phyloP scores from a whole-genome alignment of 1,140 invertebrate species.

The Saccostrea glomerata region DNA sequence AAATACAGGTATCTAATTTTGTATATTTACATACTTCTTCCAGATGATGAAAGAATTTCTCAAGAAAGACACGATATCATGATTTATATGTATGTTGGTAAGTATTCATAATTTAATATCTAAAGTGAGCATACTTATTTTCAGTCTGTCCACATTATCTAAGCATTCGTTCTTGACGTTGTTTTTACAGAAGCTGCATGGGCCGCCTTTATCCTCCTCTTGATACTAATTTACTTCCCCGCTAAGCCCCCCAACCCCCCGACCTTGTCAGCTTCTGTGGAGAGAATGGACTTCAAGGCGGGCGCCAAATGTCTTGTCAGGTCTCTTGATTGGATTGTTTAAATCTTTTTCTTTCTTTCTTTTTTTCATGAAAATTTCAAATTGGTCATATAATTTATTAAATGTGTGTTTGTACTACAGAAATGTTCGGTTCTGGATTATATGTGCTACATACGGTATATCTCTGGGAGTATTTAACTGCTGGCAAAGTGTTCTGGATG shows the following conservation, averaged over 20 bases:
- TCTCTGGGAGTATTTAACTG: constrained; percentile 59
- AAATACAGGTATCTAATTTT: too few species aligned
- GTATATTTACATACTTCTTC: neutral
- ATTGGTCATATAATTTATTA: neutral
- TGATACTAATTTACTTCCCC: constrained; percentile 71
- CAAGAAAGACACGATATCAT: constrained; percentile 57
- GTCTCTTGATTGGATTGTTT: constrained; percentile 45
- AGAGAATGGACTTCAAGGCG: constrained; percentile 65
- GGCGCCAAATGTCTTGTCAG: constrained; percentile 57
- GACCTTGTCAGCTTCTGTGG: constrained; percentile 65
- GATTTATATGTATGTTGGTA: constrained; percentile 59
- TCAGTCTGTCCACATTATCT: too few species aligned
- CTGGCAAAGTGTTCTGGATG: constrained; percentile 62
- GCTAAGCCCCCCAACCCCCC: constrained; percentile 73
- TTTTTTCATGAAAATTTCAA: neutral
- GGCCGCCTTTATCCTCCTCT: constrained; percentile 59
- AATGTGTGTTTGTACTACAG: constrained; percentile 43
- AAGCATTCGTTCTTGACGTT: too few species aligned
- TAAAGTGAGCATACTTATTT: neutral
- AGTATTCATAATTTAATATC: constrained; percentile 14
- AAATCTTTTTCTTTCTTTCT: neutral
- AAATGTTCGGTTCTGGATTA: constrained; percentile 55
- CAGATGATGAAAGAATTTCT: constrained; percentile 15
- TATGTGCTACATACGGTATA: constrained; percentile 58
- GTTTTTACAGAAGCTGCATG: constrained; percentile 61